Evolutionary conservation across 53 echinoderm and acorn worm species (phyloP), one percentile per base, ranked within the genome.

Genomic region (Actinopyga echinites): DNA sequence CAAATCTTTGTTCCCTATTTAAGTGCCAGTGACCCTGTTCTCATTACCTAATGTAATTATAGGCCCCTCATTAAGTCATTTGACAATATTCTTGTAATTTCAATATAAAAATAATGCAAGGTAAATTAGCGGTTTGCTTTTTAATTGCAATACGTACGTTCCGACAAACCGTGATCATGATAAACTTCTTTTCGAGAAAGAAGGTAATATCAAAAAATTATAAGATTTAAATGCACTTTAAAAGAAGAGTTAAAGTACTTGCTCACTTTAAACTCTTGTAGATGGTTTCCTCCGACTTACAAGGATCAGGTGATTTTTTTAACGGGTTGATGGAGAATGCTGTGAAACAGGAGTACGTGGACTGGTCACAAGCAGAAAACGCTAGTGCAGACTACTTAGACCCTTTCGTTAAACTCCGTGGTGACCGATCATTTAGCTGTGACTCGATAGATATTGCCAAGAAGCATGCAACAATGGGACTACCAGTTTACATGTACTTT

Each of bases 291-390:
- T 37, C 68, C 8, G 31, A 35, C 30, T 67, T 67, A 32, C 31
- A 67, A 35, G 68, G 68, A 20, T 21, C 68, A 5, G 68, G 68
- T 36, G 20, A 68, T 4, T 68, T 33, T 33, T 31, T 68, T 38
- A 38, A 34, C 22, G 34, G 17, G 20, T 3, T 68, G 21, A 68
- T 68, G 19, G 68, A 68, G 34, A 38, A 68, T 9, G 40, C 68
- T 9, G 68, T 68, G 8, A 34, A 68, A 38, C 68, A 68, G 34
- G 68, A 68, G 35, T 87, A 87, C 54, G 52, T 87, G 0, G 87
- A 87, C 73, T 87, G 82, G 82, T 64, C 87, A 42, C 87, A 87
- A 82, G 87, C 87, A 20, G 87, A 87, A 67, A 87, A 87, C 59
- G 61, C 38, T 22, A 80, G 69, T 32, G 87, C 82, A 22, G 87